Conservation (phyloP, 2,888 invertebrate species). For the Physocephala rufipes region DNA sequence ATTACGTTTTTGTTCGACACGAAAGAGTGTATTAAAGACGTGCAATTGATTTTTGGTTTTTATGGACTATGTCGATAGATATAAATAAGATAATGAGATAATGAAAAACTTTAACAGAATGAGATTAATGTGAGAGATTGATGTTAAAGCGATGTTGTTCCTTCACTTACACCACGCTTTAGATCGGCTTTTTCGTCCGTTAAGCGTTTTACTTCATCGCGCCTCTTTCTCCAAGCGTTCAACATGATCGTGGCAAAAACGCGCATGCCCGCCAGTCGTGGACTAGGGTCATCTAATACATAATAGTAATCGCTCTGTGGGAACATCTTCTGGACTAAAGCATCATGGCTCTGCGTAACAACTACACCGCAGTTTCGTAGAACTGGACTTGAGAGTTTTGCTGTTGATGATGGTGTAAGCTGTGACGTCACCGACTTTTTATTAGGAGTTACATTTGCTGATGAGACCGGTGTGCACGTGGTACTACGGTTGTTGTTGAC, state of each 20-base stretch:
- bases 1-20: constrained; percentile 60
- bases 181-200: constrained; percentile 54
- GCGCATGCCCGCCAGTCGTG: constrained; percentile 57
- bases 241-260: constrained; percentile 62
- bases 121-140: no score
- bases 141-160: no score
- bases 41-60: constrained; percentile 62
- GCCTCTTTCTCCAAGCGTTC: constrained; percentile 61
- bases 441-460: neutral
- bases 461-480: neutral
- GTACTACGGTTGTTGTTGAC: neutral
- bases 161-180: constrained; percentile 54
- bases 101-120: no score
- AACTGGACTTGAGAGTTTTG: neutral
- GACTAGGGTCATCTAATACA: constrained; percentile 44
- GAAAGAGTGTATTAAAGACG: constrained; percentile 59
- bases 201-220: constrained; percentile 60
- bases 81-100: neutral
- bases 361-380: constrained; percentile 20
- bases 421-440: neutral
- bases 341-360: constrained; percentile 30
- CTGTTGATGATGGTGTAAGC: neutral
- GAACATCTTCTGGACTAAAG: constrained; percentile 43
- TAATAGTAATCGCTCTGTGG: constrained; percentile 42
- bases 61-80: constrained; percentile 48